Evolutionary conservation across 2,113 vertebrate species (phyloP).

Genomic region (Antennarius striatus): DNA sequence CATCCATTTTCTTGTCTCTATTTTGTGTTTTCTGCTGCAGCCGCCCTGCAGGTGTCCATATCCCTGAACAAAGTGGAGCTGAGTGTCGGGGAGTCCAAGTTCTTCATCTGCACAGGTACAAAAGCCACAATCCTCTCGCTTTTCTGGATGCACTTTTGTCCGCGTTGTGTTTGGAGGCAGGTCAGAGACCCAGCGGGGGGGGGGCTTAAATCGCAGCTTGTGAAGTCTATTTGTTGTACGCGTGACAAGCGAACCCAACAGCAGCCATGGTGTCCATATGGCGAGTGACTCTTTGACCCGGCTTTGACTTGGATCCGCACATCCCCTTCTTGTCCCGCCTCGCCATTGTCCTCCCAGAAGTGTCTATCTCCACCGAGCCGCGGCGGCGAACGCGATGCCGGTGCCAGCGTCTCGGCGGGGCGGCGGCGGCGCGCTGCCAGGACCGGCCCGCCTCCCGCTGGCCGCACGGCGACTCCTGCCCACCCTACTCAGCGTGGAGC

Average conservation of each 20-base stretch:
- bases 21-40: slow-evolving; percentile 69
- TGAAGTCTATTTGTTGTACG: slow-evolving; percentile 17
- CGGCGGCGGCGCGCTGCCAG: slow-evolving; percentile 47
- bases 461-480: slow-evolving; percentile 57
- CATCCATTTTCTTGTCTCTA: not conserved
- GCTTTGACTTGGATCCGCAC: not conserved
- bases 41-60: slow-evolving; percentile 95
- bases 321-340: not conserved
- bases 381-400: not conserved
- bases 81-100: slow-evolving; percentile 98
- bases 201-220: not conserved
- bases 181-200: slow-evolving; percentile 7
- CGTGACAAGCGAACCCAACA: slow-evolving; percentile 2
- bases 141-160: slow-evolving; percentile 10
- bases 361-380: slow-evolving; percentile 3
- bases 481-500: slow-evolving; percentile 53
- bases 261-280: slow-evolving; percentile 36
- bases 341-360: slow-evolving; percentile 38
- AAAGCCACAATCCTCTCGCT: not conserved
- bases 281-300: slow-evolving; percentile 35
- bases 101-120: slow-evolving; percentile 98
- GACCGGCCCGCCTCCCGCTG: slow-evolving; percentile 51
- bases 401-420: slow-evolving; percentile 53
- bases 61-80: slow-evolving; percentile 97
- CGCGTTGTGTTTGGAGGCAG: slow-evolving; percentile 18